Percentiles rank a stretch among this genome's conserved stretches.
These are phyloP conservation scores for Metopolophium dirhodum DNA, from an alignment of 1,140 invertebrate species.

Conservation along the genomic window DNA sequence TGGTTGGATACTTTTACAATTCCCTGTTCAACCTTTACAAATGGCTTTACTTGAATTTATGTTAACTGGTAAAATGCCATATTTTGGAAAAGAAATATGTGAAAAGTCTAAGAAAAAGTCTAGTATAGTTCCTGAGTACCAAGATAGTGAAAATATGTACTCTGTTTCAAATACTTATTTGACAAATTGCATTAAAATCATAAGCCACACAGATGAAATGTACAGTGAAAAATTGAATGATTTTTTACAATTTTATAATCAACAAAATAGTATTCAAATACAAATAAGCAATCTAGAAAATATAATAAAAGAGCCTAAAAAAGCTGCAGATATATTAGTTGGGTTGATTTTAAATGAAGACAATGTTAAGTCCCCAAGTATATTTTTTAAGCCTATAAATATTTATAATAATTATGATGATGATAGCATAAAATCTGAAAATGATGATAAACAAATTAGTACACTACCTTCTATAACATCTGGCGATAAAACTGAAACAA, in stretches of 20 bases:
- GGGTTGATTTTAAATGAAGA: conserved; percentile 10
- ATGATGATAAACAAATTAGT: not conserved
- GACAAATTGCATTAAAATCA: conserved; percentile 36
- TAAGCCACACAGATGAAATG: not conserved
- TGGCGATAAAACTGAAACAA: not conserved
- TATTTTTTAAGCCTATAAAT: conserved; percentile 3
- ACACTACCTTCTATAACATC: not conserved
- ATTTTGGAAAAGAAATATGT: conserved; percentile 20
- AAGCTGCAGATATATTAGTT: not conserved
- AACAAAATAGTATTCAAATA: conserved; percentile 29
- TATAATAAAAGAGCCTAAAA: not conserved
- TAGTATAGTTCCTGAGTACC: not conserved
- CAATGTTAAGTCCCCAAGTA: not conserved
- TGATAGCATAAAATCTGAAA: not conserved
- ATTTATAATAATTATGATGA: not conserved
- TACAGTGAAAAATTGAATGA: not conserved
- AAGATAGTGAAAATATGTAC: not conserved
- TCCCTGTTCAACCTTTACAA: conserved; percentile 11
- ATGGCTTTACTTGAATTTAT: conserved; percentile 47
- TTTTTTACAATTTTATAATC: conserved; percentile 24
- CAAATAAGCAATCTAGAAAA: not conserved
- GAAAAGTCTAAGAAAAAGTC: not conserved
- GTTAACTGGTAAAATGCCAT: conserved; percentile 22
- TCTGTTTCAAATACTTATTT: conserved; percentile 8
- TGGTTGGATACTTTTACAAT: conserved; percentile 45